Conservation (phyloP, 2,888 invertebrate genomes). For the Lamellibrachia satsuma region DNA sequence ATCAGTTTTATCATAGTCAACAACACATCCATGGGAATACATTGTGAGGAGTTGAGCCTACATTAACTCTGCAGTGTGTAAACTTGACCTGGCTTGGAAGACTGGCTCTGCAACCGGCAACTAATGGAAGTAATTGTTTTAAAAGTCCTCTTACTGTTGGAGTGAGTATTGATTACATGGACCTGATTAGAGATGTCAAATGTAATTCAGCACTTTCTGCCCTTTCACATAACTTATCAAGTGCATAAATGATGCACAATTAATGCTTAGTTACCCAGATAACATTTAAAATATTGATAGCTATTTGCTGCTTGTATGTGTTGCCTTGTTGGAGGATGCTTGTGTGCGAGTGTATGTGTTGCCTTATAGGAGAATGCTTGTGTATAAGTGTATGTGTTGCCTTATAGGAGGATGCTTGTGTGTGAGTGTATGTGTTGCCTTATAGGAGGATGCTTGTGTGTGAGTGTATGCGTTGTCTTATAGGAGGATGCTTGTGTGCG, state of each 20-base stretch:
- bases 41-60: not conserved
- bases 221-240: not conserved
- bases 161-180: not conserved
- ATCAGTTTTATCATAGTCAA: not conserved
- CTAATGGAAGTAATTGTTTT: not conserved
- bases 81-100: not conserved
- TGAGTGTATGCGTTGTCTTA: too few relatives aligned
- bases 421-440: too few relatives aligned
- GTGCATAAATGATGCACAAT: not conserved
- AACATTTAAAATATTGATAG: not conserved
- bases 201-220: not conserved
- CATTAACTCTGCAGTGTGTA: not conserved
- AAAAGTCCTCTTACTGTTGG: not conserved
- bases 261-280: not conserved
- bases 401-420: too few relatives aligned
- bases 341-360: not conserved
- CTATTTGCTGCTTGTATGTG: not conserved
- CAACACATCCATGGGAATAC: not conserved
- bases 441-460: too few relatives aligned
- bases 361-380: not conserved
- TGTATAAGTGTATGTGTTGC: not conserved
- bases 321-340: not conserved
- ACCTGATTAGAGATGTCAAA: not conserved
- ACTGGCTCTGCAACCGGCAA: too few relatives aligned
- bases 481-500: too few relatives aligned